Evolutionary conservation across 2,113 vertebrate species (phyloP).

Genomic region (Xiphophorus couchianus): DNA sequence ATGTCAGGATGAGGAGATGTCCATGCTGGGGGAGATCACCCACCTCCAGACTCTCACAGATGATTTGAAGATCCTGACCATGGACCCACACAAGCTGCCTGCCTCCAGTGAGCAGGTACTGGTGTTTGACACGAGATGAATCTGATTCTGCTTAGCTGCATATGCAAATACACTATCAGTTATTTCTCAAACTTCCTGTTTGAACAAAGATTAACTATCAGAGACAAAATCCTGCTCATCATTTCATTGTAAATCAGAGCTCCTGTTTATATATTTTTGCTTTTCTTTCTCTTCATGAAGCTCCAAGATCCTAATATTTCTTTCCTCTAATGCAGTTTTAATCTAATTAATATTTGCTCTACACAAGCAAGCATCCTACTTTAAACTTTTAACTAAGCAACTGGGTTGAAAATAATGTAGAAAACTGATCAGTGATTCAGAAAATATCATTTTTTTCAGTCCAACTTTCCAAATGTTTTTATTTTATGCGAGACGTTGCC

Average conservation of each 20-base stretch:
- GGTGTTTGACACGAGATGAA: neutral
- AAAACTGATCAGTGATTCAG: neutral
- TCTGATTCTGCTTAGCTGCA: neutral
- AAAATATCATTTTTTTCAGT: neutral
- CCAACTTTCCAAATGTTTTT: neutral
- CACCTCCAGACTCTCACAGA: conserved; percentile 93
- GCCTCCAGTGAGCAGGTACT: conserved; percentile 92
- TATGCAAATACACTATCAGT: neutral
- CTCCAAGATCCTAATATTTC: neutral
- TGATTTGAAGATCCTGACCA: conserved; percentile 90
- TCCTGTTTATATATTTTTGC: neutral
- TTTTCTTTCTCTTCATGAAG: neutral
- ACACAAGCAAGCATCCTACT: neutral
- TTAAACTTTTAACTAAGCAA: neutral
- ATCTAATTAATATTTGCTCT: neutral
- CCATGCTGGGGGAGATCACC: conserved; percentile 93
- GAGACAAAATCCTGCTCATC: neutral
- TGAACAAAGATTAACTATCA: neutral
- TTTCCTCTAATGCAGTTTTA: neutral
- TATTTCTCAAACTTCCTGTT: neutral
- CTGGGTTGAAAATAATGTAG: neutral
- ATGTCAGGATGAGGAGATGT: conserved; percentile 92
- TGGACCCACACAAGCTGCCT: conserved; percentile 96
- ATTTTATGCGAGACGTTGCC: neutral
- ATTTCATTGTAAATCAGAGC: neutral